Conservation (phyloP, 2,888 invertebrate genomes). For the Anagyrus pseudococci region DNA sequence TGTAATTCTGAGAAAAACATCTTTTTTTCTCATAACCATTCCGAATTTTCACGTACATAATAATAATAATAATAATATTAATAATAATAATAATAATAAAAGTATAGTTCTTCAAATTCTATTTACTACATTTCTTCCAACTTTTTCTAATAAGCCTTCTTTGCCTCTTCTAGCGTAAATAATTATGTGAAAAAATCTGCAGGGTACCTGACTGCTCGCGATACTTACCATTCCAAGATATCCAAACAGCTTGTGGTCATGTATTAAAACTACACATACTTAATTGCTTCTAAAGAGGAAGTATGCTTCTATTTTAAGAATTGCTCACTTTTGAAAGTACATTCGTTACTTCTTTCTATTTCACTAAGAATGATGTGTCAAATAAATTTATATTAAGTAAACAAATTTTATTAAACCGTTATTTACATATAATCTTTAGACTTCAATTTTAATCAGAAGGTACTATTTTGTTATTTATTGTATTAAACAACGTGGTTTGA, state of each 20-base stretch:
- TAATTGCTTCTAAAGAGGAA: conserved; percentile 19
- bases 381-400: no score
- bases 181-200: conserved; percentile 6
- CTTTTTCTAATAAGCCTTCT: conserved; percentile 17
- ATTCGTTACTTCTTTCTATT: neutral
- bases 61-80: neutral
- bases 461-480: no score
- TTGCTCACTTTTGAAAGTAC: neutral
- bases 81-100: neutral
- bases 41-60: conserved; percentile 28
- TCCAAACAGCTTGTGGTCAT: conserved; percentile 16
- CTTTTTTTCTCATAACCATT: conserved; percentile 20
- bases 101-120: conserved; percentile 5
- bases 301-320: no score
- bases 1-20: conserved; percentile 11
- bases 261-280: conserved; percentile 2
- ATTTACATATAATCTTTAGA: no score
- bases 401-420: no score
- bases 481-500: no score
- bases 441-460: no score
- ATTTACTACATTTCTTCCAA: conserved; percentile 14
- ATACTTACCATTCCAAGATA: conserved; percentile 26
- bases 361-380: no score
- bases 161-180: conserved; percentile 14
- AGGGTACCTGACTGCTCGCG: conserved; percentile 26